Conservation (phyloP, 2,888 invertebrate species). For the Drosophila meridiana region DNA sequence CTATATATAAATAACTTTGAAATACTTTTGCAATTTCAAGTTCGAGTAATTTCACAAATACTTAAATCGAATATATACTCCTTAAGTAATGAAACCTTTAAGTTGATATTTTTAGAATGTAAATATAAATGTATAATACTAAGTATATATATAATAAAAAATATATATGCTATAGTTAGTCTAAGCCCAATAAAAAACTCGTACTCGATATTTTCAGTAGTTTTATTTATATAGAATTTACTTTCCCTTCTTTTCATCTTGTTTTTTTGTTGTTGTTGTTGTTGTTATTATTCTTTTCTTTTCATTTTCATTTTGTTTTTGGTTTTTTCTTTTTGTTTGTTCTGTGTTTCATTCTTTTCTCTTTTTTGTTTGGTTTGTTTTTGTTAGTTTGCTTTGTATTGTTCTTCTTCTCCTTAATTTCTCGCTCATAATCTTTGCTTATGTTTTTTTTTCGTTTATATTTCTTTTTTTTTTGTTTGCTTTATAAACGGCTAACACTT, state of each 20-base stretch:
- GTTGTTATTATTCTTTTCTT: conserved; percentile 43
- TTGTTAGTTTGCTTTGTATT: conserved; percentile 35
- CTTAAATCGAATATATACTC: neutral
- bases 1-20: neutral
- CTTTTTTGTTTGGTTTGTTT: conserved; percentile 47
- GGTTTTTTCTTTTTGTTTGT: conserved; percentile 25
- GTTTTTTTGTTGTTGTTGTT: conserved; percentile 55
- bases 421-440: conserved; percentile 75
- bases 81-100: neutral
- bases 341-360: conserved; percentile 68
- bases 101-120: neutral
- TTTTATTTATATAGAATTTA: conserved; percentile 84
- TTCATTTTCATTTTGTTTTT: conserved; percentile 62
- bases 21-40: neutral
- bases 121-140: neutral
- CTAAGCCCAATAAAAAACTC: conserved; percentile 55
- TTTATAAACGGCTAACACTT: conserved; percentile 47
- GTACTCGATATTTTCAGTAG: conserved; percentile 78
- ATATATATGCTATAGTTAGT: neutral
- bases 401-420: conserved; percentile 29
- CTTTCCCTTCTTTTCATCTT: conserved; percentile 71
- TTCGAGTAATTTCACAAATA: neutral
- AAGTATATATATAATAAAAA: neutral
- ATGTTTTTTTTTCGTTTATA: conserved; percentile 22
- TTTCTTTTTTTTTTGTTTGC: conserved; percentile 13